Conservation (phyloP, 2,888 invertebrate genomes). For the Tenthredo scrophulariae region DNA sequence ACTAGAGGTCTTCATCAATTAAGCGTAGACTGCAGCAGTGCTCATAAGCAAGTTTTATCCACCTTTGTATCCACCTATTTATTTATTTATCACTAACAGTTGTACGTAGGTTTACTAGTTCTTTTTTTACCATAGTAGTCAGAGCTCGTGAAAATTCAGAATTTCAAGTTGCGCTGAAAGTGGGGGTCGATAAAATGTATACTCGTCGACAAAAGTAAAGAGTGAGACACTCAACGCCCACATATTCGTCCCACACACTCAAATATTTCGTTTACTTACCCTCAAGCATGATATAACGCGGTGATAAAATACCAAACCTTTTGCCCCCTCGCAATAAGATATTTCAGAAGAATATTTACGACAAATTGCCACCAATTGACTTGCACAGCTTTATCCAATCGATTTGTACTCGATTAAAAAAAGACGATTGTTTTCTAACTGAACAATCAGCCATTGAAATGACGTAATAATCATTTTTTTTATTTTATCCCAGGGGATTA, state of each 20-base stretch:
- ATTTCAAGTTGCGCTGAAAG: background rate
- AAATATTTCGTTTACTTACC: background rate
- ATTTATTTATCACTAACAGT: background rate
- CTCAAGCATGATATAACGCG: background rate
- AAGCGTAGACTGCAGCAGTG: slow-evolving; percentile 89
- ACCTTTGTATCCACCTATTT: background rate
- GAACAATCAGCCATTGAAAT: slow-evolving; percentile 74
- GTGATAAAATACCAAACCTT: background rate
- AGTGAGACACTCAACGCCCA: background rate
- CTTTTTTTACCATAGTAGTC: background rate
- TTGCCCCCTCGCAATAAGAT: background rate
- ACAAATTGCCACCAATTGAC: background rate
- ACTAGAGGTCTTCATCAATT: slow-evolving; percentile 71
- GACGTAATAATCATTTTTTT: slow-evolving; percentile 67
- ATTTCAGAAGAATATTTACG: background rate
- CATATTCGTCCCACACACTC: background rate
- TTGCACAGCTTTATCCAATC: background rate
- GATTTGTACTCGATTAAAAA: background rate
- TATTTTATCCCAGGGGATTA: slow-evolving; percentile 82
- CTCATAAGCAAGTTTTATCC: slow-evolving; percentile 82
- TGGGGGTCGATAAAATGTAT: slow-evolving; percentile 19
- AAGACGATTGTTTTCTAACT: background rate
- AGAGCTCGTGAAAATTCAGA: background rate
- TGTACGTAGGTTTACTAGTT: background rate
- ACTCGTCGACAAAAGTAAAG: slow-evolving; percentile 18